These are phyloP conservation scores for Cavia porcellus DNA, from an alignment of 2,113 vertebrate species.

Conservation along the genomic window DNA sequence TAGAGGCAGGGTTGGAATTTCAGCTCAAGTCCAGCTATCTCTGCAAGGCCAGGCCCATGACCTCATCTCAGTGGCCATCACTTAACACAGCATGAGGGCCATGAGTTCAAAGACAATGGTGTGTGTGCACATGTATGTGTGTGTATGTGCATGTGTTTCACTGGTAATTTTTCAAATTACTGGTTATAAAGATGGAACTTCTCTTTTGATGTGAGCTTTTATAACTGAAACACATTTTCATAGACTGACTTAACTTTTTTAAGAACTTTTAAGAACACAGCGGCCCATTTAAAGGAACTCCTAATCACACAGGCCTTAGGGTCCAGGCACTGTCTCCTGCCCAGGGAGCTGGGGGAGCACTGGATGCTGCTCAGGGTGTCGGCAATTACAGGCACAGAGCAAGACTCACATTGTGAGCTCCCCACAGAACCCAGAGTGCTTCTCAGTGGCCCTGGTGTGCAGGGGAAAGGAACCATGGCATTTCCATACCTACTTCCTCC, in stretches of 20 bases:
- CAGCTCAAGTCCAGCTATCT: neutral
- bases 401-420: neutral
- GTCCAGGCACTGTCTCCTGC: rapidly evolving
- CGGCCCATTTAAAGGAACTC: rapidly evolving
- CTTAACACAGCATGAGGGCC: too few relatives aligned
- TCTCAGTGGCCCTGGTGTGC: neutral
- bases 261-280: neutral
- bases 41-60: too few relatives aligned
- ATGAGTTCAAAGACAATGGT: neutral
- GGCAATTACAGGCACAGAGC: too few relatives aligned
- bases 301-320: rapidly evolving
- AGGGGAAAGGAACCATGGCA: rapidly evolving
- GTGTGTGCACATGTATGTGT: neutral
- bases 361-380: neutral
- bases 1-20: neutral
- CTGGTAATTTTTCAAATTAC: neutral
- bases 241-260: neutral
- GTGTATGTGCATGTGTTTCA: neutral
- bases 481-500: too few relatives aligned
- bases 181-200: neutral
- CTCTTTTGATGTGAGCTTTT: neutral
- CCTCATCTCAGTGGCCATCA: neutral
- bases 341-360: too few relatives aligned
- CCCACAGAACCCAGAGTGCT: neutral
- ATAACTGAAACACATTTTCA: neutral